These are phyloP conservation scores for Coranthus polyacanthus DNA, from an alignment of 2,797 vertebrate species.

Conservation along the genomic window DNA sequence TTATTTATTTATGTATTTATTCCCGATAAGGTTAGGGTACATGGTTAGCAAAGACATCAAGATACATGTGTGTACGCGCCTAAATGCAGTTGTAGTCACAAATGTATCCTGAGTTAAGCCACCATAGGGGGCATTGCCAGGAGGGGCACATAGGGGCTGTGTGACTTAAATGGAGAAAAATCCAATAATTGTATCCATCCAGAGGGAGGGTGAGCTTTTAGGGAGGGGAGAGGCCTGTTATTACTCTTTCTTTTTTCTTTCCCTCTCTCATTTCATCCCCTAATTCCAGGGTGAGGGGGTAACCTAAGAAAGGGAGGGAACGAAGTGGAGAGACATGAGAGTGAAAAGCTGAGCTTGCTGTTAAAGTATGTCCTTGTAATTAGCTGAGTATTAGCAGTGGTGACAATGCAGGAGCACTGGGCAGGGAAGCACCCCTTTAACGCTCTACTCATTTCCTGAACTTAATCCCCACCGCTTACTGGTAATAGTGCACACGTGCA, in stretches of 20 bases:
- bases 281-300: conserved; percentile 79
- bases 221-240: conserved; percentile 72
- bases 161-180: conserved; percentile 82
- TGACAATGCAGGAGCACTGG: conserved; percentile 79
- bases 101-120: conserved; percentile 57
- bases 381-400: conserved; percentile 85
- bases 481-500: conserved; percentile 74
- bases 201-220: conserved; percentile 77
- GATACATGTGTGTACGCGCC: too few relatives aligned
- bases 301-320: conserved; percentile 78
- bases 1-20: too few relatives aligned
- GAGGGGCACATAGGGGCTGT: conserved; percentile 66
- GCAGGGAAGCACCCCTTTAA: conserved; percentile 80
- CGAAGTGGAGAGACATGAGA: conserved; percentile 56
- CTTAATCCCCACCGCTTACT: conserved; percentile 89
- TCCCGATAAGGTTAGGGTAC: too few relatives aligned
- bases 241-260: conserved; percentile 75
- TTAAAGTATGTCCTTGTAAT: conserved; percentile 87
- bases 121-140: conserved; percentile 65
- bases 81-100: conserved; percentile 42
- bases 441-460: conserved; percentile 88
- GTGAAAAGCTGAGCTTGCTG: conserved; percentile 78
- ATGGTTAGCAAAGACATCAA: neutral
- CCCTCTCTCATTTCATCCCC: conserved; percentile 65
- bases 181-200: conserved; percentile 84